These are phyloP conservation scores for Sceliomorpha sp. DNA, from an alignment of 2,888 invertebrate genomes.

Conservation along the genomic window DNA sequence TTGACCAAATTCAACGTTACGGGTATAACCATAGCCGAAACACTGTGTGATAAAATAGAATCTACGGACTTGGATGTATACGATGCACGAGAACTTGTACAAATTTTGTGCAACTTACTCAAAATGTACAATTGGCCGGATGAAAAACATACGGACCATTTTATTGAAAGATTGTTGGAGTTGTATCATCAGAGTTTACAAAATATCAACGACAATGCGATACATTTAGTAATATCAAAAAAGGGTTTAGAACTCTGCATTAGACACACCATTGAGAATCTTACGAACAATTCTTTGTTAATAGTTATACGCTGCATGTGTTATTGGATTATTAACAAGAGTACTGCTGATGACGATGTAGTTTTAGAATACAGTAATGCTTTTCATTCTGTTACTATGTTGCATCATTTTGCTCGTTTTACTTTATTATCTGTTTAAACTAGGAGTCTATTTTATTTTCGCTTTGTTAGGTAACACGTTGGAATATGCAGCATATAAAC, in stretches of 20 bases:
- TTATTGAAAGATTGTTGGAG: conserved; percentile 80
- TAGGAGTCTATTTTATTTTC: too few species aligned
- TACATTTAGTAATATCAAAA: conserved; percentile 76
- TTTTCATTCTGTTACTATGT: too few species aligned
- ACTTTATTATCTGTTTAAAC: too few species aligned
- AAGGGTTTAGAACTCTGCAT: conserved; percentile 83
- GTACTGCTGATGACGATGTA: conserved; percentile 78
- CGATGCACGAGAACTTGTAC: conserved; percentile 80
- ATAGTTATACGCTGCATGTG: conserved; percentile 81
- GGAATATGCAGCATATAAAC: conserved; percentile 82
- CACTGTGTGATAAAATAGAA: conserved; percentile 66
- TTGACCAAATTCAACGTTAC: conserved; percentile 64
- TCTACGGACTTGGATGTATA: conserved; percentile 66
- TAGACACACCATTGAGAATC: conserved; percentile 81
- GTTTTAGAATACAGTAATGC: conserved; percentile 81
- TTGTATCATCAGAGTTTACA: conserved; percentile 81
- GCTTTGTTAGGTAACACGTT: conserved; percentile 73
- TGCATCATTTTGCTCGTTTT: background rate
- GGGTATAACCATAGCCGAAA: conserved; percentile 58
- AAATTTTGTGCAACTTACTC: conserved; percentile 82
- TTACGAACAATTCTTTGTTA: conserved; percentile 81
- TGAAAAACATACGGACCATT: conserved; percentile 79
- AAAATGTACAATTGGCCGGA: conserved; percentile 80
- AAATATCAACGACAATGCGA: conserved; percentile 54
- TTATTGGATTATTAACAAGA: conserved; percentile 81